Conservation (phyloP, 2,888 invertebrate species). For the Terebella lapidaria region DNA sequence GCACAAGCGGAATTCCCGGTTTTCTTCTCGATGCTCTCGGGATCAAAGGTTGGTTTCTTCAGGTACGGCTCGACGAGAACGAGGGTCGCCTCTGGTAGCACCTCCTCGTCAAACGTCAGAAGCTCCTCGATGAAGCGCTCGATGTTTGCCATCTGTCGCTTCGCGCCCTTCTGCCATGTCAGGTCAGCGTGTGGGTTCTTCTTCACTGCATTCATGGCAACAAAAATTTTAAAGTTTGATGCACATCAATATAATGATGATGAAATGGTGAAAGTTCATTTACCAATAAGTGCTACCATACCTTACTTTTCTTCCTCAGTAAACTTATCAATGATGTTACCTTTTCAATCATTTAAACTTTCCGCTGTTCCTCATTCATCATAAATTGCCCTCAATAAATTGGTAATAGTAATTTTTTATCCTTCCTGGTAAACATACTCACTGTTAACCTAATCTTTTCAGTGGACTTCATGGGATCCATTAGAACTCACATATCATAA, state of each 20-base stretch:
- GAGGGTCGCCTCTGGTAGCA: constrained; percentile 48
- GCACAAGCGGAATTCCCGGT: constrained; percentile 46
- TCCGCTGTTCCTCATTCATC: too few species aligned
- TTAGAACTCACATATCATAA: constrained; percentile 45
- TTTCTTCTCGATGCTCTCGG: constrained; percentile 40
- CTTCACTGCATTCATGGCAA: constrained; percentile 31
- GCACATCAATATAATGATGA: too few species aligned
- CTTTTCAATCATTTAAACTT: too few species aligned
- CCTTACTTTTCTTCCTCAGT: too few species aligned
- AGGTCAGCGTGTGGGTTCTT: constrained; percentile 52
- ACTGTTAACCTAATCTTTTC: too few species aligned
- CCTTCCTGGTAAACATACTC: too few species aligned
- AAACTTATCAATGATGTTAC: too few species aligned
- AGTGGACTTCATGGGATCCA: too few species aligned
- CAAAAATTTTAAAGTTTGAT: too few species aligned
- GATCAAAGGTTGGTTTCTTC: constrained; percentile 48
- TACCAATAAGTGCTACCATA: background rate
- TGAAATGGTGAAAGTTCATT: too few species aligned
- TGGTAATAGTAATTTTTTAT: too few species aligned
- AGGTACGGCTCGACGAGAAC: constrained; percentile 48
- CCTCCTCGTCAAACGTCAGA: constrained; percentile 50
- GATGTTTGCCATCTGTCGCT: constrained; percentile 53
- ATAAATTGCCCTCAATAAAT: too few species aligned
- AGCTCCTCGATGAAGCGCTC: constrained; percentile 53
- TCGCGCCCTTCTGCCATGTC: constrained; percentile 54